Evolutionary conservation across 2,113 vertebrate species (phyloP), one percentile per base, ranked within the genome.

Genomic region (Sinocyclocheilus anophthalmus): DNA sequence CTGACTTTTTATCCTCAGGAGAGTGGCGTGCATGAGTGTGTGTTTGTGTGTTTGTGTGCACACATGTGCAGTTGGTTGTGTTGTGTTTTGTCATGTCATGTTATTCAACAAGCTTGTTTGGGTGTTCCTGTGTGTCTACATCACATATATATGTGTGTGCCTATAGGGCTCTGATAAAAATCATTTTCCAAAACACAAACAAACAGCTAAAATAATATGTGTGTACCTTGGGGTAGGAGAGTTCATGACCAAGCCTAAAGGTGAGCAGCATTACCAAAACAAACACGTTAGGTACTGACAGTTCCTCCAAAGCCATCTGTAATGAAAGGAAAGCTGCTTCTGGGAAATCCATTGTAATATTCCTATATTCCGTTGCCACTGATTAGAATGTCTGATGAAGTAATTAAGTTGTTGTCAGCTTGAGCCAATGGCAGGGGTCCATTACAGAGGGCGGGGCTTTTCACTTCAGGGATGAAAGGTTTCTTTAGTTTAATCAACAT

Each of bases 351-450:
- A 73, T 67, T 67, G 61, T 81, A 76, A 72, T 57, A 55, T 20
- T 61, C 72, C 39, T 48, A 79, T 42, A 75, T 76, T 86, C 85
- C 50, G 13, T 24, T 39, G 24, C 80, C 69, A 73, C 88, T 89
- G 88, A 89, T 89, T 89, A 83, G 85, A 87, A 57, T 63, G 78
- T 89, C 85, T 87, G 88, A 89, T 26, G 39, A 87, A 89, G 86
- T 84, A 59, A 89, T 89, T 87, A 89, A 78, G 77, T 50, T 81
- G 26, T 55, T 13, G 30, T 50, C 37, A 79, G 57, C 81, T 65
- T 42, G 45, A 57, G 42, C 53, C 16, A 24, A 26, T 67, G 42
- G 33, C n/a, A 77, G 72, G 75, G 50, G 30, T 63, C 24, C 69
- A 61, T 39, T 50, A 57, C 22, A 84, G 70, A 84, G 79, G 85